Evolutionary conservation across 2,797 vertebrate genomes (phyloP).

Genomic region (Acanthopagrus latus): DNA sequence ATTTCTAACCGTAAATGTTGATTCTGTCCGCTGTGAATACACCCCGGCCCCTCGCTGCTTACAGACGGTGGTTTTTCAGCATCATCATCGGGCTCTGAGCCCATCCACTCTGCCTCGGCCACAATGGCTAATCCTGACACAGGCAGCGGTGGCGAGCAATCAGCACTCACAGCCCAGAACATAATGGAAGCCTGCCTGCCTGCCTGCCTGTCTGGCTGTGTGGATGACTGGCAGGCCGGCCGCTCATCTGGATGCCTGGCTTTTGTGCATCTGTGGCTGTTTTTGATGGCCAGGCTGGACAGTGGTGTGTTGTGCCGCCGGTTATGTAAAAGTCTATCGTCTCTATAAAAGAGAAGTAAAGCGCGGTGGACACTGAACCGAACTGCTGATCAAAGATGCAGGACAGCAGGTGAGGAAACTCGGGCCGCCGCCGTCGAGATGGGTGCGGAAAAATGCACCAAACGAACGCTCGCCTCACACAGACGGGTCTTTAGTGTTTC

Average conservation of each 20-base stretch:
- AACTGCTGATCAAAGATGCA: constrained; percentile 14
- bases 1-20: constrained; percentile 60
- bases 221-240: constrained; percentile 57
- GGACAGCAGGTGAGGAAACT: not conserved
- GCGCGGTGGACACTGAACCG: not conserved
- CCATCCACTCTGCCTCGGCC: constrained; percentile 62
- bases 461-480: constrained; percentile 4
- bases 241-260: constrained; percentile 48
- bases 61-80: constrained; percentile 58
- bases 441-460: not conserved
- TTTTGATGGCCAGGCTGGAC: constrained; percentile 49
- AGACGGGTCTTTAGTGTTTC: not conserved
- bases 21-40: constrained; percentile 59
- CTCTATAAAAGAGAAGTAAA: constrained; percentile 18
- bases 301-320: constrained; percentile 11
- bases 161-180: constrained; percentile 61
- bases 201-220: constrained; percentile 52
- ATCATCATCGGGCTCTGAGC: constrained; percentile 60
- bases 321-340: constrained; percentile 42
- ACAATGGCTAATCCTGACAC: constrained; percentile 75
- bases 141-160: constrained; percentile 65
- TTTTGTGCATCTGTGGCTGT: constrained; percentile 49
- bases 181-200: constrained; percentile 63
- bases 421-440: not conserved
- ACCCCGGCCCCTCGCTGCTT: constrained; percentile 59